phyloP scores from a whole-genome alignment of 2,888 invertebrate species.

The Venustoraphidia nigricollis region DNA sequence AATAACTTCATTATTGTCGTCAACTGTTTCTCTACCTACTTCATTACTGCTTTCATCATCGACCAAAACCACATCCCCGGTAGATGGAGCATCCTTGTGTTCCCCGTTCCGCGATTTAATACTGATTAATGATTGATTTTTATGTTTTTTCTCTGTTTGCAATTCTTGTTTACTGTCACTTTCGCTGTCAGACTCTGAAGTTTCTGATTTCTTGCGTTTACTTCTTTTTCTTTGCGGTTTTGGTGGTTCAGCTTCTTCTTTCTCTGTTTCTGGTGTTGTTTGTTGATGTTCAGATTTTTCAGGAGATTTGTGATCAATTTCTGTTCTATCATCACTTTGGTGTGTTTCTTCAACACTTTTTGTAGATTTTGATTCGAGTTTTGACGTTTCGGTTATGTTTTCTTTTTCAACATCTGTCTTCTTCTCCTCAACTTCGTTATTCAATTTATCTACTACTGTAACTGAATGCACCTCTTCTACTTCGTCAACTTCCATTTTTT shows the following conservation, averaged over 20 bases:
- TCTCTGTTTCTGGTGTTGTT: conserved; percentile 7
- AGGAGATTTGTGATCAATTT: too few species aligned
- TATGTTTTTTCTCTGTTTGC: too few species aligned
- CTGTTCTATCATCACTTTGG: too few species aligned
- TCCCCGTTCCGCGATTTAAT: too few species aligned
- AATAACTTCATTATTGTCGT: too few species aligned
- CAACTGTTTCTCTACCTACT: neutral
- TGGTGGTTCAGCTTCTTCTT: conserved; percentile 10
- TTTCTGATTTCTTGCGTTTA: too few species aligned
- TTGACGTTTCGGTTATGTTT: neutral
- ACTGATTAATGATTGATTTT: too few species aligned
- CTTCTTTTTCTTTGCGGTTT: conserved; percentile 1
- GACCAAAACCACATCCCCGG: too few species aligned
- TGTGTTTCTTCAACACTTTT: neutral
- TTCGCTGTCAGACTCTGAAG: too few species aligned
- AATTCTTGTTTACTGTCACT: too few species aligned
- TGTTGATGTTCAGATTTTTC: too few species aligned
- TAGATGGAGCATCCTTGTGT: too few species aligned
- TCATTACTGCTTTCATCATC: conserved; percentile 1
- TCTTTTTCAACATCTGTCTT: neutral
- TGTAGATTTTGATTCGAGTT: neutral
- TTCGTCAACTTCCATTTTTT: neutral
- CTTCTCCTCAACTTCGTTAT: conserved; percentile 24
- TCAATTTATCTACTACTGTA: neutral
- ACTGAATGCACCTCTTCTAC: neutral